Percentiles rank a stretch among this genome's conserved stretches.
phyloP scores from a whole-genome alignment of 1,140 invertebrate genomes.

The Oppia nitens region DNA sequence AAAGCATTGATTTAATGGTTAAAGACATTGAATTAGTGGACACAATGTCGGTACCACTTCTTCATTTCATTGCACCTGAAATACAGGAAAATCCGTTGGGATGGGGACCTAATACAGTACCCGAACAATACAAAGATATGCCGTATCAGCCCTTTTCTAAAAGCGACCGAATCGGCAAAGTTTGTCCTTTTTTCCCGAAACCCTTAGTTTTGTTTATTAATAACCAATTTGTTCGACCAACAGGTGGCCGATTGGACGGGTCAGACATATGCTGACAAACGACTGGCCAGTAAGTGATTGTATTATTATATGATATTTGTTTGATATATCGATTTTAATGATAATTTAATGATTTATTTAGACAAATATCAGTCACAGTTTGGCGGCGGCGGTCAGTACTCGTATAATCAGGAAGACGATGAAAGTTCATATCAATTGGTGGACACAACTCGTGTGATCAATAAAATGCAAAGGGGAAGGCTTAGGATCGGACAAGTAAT shows the following conservation, averaged over 20 bases:
- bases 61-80: constrained; percentile 41
- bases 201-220: not conserved
- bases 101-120: constrained; percentile 88
- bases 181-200: constrained; percentile 24
- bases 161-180: constrained; percentile 85
- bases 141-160: constrained; percentile 97
- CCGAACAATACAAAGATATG: constrained; percentile 90
- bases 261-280: constrained; percentile 81
- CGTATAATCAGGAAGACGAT: constrained; percentile 95
- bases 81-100: constrained; percentile 77
- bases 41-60: not conserved
- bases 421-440: constrained; percentile 96
- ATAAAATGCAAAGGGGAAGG: constrained; percentile 71
- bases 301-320: constrained; percentile 26
- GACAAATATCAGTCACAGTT: constrained; percentile 92
- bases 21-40: no score
- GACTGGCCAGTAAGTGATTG: constrained; percentile 65
- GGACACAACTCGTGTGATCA: constrained; percentile 65
- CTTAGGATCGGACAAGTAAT: constrained; percentile 46
- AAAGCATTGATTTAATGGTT: no score
- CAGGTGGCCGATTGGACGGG: constrained; percentile 94
- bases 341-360: no score
- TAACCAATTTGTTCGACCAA: no score
- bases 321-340: no score
- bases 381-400: constrained; percentile 75